Evolutionary conservation across 2,797 vertebrate genomes (phyloP).

Genomic region (Coluber constrictor): DNA sequence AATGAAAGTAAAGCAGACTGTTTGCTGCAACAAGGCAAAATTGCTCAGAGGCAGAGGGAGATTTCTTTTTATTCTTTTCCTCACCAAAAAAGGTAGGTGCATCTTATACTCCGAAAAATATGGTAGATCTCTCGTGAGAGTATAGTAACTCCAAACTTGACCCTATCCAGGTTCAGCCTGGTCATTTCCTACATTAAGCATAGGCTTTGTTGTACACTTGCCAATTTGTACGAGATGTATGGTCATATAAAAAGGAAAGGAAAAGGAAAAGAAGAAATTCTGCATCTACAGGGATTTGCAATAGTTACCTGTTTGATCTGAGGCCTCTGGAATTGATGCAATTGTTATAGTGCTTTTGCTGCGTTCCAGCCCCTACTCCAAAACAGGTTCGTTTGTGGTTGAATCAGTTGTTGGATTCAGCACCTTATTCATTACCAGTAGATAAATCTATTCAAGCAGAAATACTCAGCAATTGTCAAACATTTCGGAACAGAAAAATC

Average conservation of each 20-base stretch:
- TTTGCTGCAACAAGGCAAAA: too few relatives aligned
- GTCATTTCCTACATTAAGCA: background rate
- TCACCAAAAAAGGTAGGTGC: too few relatives aligned
- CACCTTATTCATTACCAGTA: slow-evolving; percentile 27
- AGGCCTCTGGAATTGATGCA: background rate
- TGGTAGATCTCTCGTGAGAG: background rate
- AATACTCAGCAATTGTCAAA: slow-evolving; percentile 26
- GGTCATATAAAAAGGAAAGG: background rate
- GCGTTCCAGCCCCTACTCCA: background rate
- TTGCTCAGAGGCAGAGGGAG: too few relatives aligned
- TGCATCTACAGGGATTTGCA: background rate
- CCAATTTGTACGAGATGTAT: background rate
- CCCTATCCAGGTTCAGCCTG: background rate
- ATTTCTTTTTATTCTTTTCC: too few relatives aligned
- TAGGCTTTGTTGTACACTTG: background rate
- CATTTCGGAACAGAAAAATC: slow-evolving; percentile 1
- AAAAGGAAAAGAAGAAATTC: background rate
- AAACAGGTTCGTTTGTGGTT: slow-evolving; percentile 13
- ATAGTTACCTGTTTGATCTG: background rate
- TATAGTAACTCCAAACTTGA: background rate
- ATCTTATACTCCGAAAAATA: too few relatives aligned
- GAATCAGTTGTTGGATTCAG: background rate
- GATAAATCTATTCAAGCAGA: slow-evolving; percentile 41
- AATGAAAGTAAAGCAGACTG: too few relatives aligned
- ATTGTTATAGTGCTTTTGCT: background rate